Base-by-base conservation (phyloP, 37 sponge, comb jelly and placozoan species). In the Oscarella lobularis region DNA sequence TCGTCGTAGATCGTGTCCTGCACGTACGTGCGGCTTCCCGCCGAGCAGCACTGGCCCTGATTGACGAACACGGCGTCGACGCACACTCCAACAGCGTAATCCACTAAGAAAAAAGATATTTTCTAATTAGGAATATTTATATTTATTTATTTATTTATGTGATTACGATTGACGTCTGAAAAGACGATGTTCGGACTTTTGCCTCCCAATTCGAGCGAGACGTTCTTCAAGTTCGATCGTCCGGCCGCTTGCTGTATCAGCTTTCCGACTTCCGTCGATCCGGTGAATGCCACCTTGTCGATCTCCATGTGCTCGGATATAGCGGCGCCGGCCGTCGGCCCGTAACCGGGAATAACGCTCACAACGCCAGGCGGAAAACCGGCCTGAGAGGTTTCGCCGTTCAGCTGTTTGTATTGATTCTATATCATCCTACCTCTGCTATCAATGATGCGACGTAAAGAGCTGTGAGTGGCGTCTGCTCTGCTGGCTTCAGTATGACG, bases 21-120 rank as follows among this genome's bases (percentile, higher is more conserved):
- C 40, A 95, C 96, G 76, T 83, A 96, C 65, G 70, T 69, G 6
- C 98, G 78, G 0, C 93, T 84, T 4, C 94, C 93, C 31, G 98
- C 98, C 79, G 87, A 96, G 81, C 98, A 96, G 81, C 93, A 96
- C 76, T 96, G 98, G 0, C 98, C 98, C 66, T 93, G 90, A 79
- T 96, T 96, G 75, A 89, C 87, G 86, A 90, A 96, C 31, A 96
- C 84, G 33, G 84, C 93, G 78, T 77, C 76, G 77, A 92, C 88
- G 38, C 88, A 85, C 38, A 39, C 81, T 69, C 85, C 86, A 0
- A 96, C 93, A 3, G 98, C 98, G 38, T 87, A 67, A 35, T 96
- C 94, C 38, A 96, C 81, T 80, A 34, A 75, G 65, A 33, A 65
- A 55, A 1, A 65, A 75, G 40, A n/a, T n/a, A n/a, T n/a, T n/a